Evolutionary conservation across 2,888 invertebrate species (phyloP).

Genomic region (Heliothis peltigera): DNA sequence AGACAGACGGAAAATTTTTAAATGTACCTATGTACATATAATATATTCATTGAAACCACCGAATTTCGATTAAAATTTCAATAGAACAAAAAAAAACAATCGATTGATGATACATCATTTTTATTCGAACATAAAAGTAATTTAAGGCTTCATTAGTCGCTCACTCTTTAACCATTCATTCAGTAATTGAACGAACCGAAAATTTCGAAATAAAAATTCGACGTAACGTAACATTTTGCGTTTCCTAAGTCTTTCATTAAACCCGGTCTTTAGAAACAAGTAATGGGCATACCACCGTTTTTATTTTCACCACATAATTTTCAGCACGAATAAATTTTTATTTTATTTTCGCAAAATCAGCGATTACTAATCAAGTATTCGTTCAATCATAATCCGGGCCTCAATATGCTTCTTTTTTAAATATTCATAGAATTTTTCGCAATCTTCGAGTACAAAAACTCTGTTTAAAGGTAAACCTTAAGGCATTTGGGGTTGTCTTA

Average conservation of each 20-base stretch:
- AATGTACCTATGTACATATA: too few relatives aligned
- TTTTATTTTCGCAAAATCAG: slow-evolving; percentile 60
- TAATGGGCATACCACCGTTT: slow-evolving; percentile 22
- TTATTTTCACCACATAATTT: slow-evolving; percentile 52
- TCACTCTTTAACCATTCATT: slow-evolving; percentile 50
- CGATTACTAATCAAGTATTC: slow-evolving; percentile 70
- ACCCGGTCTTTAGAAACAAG: slow-evolving; percentile 50
- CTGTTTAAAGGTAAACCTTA: slow-evolving; percentile 53
- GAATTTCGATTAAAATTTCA: too few relatives aligned
- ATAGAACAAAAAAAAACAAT: slow-evolving; percentile 11
- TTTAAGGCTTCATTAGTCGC: slow-evolving; percentile 50
- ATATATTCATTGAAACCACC: too few relatives aligned
- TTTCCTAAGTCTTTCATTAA: slow-evolving; percentile 46
- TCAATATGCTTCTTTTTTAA: slow-evolving; percentile 59
- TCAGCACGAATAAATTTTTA: slow-evolving; percentile 54
- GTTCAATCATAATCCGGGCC: slow-evolving; percentile 63
- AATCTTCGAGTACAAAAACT: slow-evolving; percentile 55
- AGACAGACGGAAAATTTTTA: too few relatives aligned
- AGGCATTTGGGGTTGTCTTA: slow-evolving; percentile 34
- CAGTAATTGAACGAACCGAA: slow-evolving; percentile 52
- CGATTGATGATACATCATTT: slow-evolving; percentile 43
- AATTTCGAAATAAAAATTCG: slow-evolving; percentile 47
- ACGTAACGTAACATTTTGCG: slow-evolving; percentile 36
- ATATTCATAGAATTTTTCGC: slow-evolving; percentile 62
- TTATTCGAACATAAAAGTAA: slow-evolving; percentile 46